Evolutionary conservation across 2,113 vertebrate species (phyloP).

Genomic region (Leptodactylus fuscus): DNA sequence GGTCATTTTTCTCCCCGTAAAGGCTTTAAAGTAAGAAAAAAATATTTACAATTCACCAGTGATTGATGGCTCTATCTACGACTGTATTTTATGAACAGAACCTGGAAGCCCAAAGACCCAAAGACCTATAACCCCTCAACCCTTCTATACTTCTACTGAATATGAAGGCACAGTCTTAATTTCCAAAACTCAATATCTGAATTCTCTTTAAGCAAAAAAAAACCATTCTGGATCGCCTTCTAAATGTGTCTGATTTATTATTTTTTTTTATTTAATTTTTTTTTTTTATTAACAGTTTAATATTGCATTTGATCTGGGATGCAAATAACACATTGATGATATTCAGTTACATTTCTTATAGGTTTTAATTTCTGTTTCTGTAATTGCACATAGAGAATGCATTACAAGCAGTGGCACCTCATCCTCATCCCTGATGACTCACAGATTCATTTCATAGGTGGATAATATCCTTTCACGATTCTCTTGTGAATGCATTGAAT

Average conservation of each 20-base stretch:
- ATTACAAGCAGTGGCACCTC: constrained; percentile 29
- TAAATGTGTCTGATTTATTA: constrained; percentile 61
- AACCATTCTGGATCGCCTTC: constrained; percentile 77
- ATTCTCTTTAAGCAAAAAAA: constrained; percentile 35
- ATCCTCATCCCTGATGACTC: constrained; percentile 35
- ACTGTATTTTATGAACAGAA: not conserved
- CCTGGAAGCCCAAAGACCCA: not conserved
- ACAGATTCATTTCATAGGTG: constrained; percentile 54
- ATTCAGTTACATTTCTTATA: not conserved
- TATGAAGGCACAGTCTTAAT: not conserved
- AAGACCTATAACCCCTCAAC: not conserved
- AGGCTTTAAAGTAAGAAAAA: not conserved
- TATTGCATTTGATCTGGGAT: constrained; percentile 68
- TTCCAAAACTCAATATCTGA: not conserved
- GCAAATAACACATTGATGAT: constrained; percentile 71
- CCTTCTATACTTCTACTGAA: not conserved
- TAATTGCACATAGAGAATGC: constrained; percentile 51
- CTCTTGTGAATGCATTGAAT: constrained; percentile 47
- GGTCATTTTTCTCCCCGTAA: not conserved
- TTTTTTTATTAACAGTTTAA: constrained; percentile 59
- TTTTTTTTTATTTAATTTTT: too few relatives aligned
- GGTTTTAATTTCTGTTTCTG: constrained; percentile 5
- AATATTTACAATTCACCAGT: not conserved
- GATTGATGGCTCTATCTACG: not conserved
- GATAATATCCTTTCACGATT: constrained; percentile 44